Conservation (phyloP, 2,888 invertebrate species). For the Cheilosia vernalis region DNA sequence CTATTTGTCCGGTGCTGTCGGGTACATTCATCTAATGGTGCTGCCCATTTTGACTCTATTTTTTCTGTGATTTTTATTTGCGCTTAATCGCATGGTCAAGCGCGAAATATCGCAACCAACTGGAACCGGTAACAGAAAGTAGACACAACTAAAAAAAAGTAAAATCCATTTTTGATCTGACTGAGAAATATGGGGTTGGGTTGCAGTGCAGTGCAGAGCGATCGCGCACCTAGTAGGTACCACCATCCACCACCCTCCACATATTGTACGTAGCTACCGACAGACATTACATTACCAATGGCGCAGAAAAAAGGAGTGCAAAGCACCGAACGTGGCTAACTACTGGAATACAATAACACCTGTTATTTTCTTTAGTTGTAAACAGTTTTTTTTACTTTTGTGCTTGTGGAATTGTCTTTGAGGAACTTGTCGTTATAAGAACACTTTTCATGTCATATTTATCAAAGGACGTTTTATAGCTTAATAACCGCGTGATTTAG, state of each 20-base stretch:
- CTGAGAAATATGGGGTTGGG: conserved; percentile 51
- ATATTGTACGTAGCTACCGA: conserved; percentile 8
- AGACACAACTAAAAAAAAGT: conserved; percentile 31
- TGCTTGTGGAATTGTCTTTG: background rate
- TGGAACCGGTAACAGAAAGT: conserved; percentile 76
- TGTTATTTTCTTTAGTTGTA: background rate
- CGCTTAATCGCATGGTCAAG: conserved; percentile 80
- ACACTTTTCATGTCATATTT: too few species aligned
- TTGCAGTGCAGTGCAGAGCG: conserved; percentile 8
- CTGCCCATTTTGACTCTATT: background rate
- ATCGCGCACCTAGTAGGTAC: conserved; percentile 32
- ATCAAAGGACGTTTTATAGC: too few species aligned
- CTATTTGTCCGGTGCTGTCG: conserved; percentile 26
- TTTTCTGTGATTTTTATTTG: conserved; percentile 65
- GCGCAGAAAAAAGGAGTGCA: conserved; percentile 41
- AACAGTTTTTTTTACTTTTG: conserved; percentile 4
- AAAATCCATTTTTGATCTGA: conserved; percentile 50
- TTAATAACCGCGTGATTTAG: too few species aligned
- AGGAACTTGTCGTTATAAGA: background rate
- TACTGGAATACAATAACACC: conserved; percentile 61
- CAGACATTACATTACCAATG: conserved; percentile 40
- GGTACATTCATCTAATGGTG: conserved; percentile 13
- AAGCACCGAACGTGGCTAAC: conserved; percentile 42
- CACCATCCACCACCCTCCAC: conserved; percentile 47
- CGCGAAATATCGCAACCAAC: conserved; percentile 78